phyloP scores from a whole-genome alignment of 2,797 vertebrate genomes.

The Pterois miles region DNA sequence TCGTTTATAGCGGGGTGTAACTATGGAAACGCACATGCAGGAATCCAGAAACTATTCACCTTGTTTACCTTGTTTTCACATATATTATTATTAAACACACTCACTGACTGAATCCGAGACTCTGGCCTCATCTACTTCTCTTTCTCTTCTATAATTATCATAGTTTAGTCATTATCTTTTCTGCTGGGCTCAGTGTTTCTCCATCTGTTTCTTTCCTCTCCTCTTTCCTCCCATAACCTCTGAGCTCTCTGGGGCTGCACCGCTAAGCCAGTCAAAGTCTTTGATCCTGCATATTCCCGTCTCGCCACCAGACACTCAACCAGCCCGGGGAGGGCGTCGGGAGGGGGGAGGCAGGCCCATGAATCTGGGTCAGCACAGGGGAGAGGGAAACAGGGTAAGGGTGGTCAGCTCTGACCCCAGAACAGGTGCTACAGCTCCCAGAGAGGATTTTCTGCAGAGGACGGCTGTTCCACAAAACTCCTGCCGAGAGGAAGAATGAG shows the following conservation, averaged over 20 bases:
- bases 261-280: conserved; percentile 58
- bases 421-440: conserved; percentile 74
- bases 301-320: conserved; percentile 28
- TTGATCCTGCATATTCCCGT: conserved; percentile 48
- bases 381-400: conserved; percentile 15
- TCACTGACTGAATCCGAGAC: conserved; percentile 1
- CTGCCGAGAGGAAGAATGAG: conserved; percentile 43
- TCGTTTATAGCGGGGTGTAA: conserved; percentile 14
- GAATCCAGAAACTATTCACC: conserved; percentile 36
- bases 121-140: not conserved
- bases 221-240: conserved; percentile 37
- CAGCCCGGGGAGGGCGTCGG: conserved; percentile 9
- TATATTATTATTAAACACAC: not conserved
- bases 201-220: conserved; percentile 41
- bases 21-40: conserved; percentile 38
- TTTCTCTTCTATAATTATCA: conserved; percentile 23
- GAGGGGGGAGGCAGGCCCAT: conserved; percentile 11
- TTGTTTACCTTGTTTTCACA: conserved; percentile 14
- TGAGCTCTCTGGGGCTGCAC: conserved; percentile 33
- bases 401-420: conserved; percentile 52
- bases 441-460: conserved; percentile 49
- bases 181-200: conserved; percentile 41
- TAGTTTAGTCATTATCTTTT: conserved; percentile 28
- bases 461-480: conserved; percentile 49
- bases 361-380: conserved; percentile 72